phyloP scores from a whole-genome alignment of 2,888 invertebrate species.

The Tupiocoris notatus region DNA sequence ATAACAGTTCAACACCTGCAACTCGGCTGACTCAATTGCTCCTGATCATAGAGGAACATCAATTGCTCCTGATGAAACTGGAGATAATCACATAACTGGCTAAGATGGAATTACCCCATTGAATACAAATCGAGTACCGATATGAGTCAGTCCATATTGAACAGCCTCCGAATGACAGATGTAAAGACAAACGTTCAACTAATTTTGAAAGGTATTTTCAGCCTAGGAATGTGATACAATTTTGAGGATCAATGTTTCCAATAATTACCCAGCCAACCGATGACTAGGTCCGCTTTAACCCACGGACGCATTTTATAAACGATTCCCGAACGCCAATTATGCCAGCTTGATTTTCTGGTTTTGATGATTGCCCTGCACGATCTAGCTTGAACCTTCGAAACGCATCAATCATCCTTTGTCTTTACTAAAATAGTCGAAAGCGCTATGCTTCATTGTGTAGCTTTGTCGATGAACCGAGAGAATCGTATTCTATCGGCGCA shows the following conservation, averaged over 20 bases:
- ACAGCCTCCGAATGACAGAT: background rate
- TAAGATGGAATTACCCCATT: background rate
- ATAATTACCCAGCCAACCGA: background rate
- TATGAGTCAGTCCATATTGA: background rate
- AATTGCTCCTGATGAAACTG: no score
- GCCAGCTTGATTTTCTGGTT: background rate
- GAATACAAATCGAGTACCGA: background rate
- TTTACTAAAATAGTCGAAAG: no score
- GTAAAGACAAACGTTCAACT: background rate
- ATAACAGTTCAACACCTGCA: background rate
- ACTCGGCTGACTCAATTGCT: no score
- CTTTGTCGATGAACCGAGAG: no score
- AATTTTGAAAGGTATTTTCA: background rate
- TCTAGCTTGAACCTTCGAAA: no score
- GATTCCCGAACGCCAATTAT: background rate
- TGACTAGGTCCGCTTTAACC: background rate
- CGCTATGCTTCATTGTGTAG: no score
- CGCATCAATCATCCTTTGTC: no score
- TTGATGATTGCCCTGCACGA: background rate
- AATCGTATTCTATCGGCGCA: no score
- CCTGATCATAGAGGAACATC: no score
- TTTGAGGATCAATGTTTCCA: no score
- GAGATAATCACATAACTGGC: background rate
- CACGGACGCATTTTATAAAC: background rate
- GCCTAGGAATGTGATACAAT: background rate